Conservation (phyloP, 2,113 vertebrate species). For the Meleagris gallopavo region DNA sequence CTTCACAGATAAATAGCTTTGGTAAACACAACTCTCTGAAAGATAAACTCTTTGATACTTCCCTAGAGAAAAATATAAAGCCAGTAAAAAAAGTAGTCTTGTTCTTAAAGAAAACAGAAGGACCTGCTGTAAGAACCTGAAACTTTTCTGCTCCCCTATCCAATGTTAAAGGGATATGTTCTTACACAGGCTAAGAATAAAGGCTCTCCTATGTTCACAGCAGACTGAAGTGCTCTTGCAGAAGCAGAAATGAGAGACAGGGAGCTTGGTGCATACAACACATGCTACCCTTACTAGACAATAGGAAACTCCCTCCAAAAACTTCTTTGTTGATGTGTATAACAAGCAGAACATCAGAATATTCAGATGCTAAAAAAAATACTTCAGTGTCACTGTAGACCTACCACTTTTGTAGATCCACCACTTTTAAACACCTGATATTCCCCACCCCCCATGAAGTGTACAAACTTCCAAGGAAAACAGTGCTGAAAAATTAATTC, state of each 20-base stretch:
- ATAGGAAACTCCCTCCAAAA: neutral
- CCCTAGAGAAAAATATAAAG: neutral
- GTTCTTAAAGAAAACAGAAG: neutral
- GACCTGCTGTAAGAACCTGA: neutral
- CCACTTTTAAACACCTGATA: neutral
- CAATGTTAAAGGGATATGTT: neutral
- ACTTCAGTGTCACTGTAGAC: neutral
- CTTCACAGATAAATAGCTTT: neutral
- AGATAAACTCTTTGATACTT: neutral
- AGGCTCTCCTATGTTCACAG: neutral
- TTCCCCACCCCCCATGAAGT: neutral
- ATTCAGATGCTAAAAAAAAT: neutral
- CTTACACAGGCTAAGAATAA: neutral
- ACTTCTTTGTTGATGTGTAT: neutral
- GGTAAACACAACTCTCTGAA: neutral
- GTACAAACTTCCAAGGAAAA: neutral
- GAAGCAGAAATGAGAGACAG: neutral
- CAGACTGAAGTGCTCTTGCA: neutral
- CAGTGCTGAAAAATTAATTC: neutral
- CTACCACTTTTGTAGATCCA: neutral
- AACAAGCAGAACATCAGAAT: neutral
- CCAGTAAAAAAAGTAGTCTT: neutral
- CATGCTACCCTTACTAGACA: neutral
- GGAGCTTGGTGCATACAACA: neutral
- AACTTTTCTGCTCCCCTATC: neutral